phyloP scores from a whole-genome alignment of 23 tunicate genomes.

The Diplosoma virens region DNA sequence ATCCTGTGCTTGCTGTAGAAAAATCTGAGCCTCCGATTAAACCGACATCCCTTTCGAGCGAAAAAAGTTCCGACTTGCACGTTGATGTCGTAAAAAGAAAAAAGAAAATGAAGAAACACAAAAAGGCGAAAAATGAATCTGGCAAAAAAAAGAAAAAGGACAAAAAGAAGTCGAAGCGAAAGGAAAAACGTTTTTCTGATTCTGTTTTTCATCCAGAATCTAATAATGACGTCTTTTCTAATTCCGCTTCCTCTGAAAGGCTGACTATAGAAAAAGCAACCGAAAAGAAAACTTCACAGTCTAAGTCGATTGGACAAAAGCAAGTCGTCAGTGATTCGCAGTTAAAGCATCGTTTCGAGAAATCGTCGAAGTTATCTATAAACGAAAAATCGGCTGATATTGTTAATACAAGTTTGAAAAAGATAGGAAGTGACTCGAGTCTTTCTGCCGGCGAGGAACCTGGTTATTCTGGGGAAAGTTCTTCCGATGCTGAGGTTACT shows the following conservation, averaged over 20 bases:
- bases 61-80: constrained; percentile 7
- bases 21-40: constrained; percentile 1
- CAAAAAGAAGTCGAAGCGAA: constrained; percentile 75
- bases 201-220: constrained; percentile 7
- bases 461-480: constrained; percentile 61
- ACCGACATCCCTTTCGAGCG: constrained; percentile 39
- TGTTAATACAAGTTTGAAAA: not conserved
- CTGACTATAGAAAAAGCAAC: not conserved
- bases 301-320: too few relatives aligned
- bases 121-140: constrained; percentile 56
- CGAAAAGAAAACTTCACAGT: too few relatives aligned
- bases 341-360: too few relatives aligned
- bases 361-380: too few relatives aligned
- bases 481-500: constrained; percentile 47
- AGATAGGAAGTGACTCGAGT: constrained; percentile 31
- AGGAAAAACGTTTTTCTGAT: constrained; percentile 25
- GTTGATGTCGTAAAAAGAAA: constrained; percentile 21
- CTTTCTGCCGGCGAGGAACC: constrained; percentile 45
- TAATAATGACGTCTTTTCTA: constrained; percentile 3
- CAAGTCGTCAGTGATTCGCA: too few relatives aligned
- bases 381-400: too few relatives aligned
- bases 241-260: not conserved
- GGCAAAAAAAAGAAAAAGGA: constrained; percentile 68
- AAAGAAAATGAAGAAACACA: constrained; percentile 86
- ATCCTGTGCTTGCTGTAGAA: too few relatives aligned